Base-by-base conservation (phyloP, 2,113 vertebrate genomes). In the Phodopus roborovskii region DNA sequence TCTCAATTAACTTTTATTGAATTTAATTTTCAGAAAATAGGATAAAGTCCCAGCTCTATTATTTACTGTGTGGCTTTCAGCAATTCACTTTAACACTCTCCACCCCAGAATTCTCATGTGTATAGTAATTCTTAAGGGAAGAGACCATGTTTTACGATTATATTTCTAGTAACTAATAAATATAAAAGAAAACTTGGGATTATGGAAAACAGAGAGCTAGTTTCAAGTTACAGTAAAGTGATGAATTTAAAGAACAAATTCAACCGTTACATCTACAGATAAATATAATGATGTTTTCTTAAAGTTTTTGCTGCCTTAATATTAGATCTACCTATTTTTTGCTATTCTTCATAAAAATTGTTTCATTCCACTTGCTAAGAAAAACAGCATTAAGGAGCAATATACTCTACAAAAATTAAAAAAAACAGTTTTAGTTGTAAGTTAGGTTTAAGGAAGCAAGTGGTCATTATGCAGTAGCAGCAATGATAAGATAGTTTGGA, bases 11-110 rank as follows among this genome's bases (percentile, higher is more conserved):
- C 77, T 89, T 78, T 95, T 90, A 78, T 78, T n/a, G 6, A 73
- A 82, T 92, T 77, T 78, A 96, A 89, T 50, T 66, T 45, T 88
- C 24, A 95, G 45, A 94, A 95, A 96, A 94, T 92, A 50, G 13
- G 26, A 89, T 85, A n/a, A 77, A 94, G 7, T 81, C 20, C 42
- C 12, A 90, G 24, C 0, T 94, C 39, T 81, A 4, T 84, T 45
- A 94, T 74, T 22, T 88, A 95, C 12, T 90, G 7, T 60, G 11
- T 92, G 62, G 95, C 91, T 87, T 83, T 68, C 22, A 16, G 48
- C 28, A 94, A 90, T 71, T 82, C 39, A 88, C 15, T n/a, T 83
- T 93, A 22, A 10, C 36, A 88, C 53, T 78, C 19, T 93, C 16
- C 6, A 53, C 13, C n/a, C 48, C 13, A 66, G 9, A 87, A 78